These are phyloP conservation scores for Lophochroa leadbeateri DNA, from an alignment of 2,113 vertebrate species.

Conservation along the genomic window DNA sequence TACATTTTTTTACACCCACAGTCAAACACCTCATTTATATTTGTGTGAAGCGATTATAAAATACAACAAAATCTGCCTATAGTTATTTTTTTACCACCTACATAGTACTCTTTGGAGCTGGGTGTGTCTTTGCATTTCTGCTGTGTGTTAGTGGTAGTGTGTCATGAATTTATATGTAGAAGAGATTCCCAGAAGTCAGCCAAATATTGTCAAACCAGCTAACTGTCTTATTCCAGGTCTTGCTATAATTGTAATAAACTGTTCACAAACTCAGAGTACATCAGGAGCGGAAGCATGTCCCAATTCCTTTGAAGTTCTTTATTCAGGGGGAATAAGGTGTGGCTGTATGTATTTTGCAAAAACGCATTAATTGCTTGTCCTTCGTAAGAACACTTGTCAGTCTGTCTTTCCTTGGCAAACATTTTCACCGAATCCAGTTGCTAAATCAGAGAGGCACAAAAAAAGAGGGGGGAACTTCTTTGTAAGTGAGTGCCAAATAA, in stretches of 20 bases:
- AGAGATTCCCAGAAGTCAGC: not conserved
- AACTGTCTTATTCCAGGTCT: not conserved
- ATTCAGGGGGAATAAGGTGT: not conserved
- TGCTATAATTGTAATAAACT: not conserved
- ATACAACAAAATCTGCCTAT: not conserved
- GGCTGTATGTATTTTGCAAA: not conserved
- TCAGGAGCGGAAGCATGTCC: not conserved
- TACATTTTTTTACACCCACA: not conserved
- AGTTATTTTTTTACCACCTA: not conserved
- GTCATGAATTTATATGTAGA: not conserved
- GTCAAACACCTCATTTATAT: not conserved
- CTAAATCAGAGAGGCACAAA: not conserved
- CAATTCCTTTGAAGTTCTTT: not conserved
- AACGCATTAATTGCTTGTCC: not conserved
- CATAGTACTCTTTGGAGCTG: not conserved
- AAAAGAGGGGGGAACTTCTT: not conserved
- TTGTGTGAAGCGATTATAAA: not conserved
- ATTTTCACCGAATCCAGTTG: not conserved
- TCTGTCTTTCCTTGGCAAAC: constrained; percentile 27
- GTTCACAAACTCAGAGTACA: not conserved
- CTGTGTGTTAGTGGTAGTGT: not conserved
- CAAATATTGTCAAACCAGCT: not conserved
- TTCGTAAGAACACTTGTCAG: not conserved
- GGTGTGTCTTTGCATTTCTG: not conserved
- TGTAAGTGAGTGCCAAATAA: not conserved